phyloP scores from a whole-genome alignment of 2,888 invertebrate species.

The Tridacna gigas region DNA sequence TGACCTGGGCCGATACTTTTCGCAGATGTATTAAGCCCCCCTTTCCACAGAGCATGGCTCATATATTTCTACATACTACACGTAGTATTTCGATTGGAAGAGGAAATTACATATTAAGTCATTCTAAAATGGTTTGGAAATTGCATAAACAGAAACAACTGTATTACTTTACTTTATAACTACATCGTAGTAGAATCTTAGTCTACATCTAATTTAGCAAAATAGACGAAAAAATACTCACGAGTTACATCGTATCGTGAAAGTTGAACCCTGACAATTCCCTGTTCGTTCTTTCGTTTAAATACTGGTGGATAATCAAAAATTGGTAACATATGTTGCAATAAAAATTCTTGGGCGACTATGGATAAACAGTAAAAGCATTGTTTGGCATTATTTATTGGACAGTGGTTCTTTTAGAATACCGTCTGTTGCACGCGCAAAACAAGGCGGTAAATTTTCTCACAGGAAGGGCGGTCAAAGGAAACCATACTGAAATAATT shows the following conservation, averaged over 20 bases:
- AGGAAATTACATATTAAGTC: no score
- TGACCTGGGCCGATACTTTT: no score
- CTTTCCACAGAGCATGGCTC: no score
- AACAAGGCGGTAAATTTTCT: neutral
- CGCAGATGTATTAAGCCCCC: no score
- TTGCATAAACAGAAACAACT: neutral
- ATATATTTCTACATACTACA: no score
- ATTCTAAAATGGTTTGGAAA: no score
- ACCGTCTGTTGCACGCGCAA: slow-evolving; percentile 14
- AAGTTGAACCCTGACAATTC: neutral
- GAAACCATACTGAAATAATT: neutral
- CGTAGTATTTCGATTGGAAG: no score
- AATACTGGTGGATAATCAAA: neutral
- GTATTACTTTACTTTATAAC: neutral
- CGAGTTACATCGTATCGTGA: neutral
- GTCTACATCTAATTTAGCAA: neutral
- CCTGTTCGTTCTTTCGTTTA: neutral
- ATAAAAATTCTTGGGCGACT: neutral
- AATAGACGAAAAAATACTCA: no score
- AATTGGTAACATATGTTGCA: slow-evolving; percentile 2
- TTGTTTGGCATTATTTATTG: slow-evolving; percentile 1
- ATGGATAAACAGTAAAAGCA: neutral
- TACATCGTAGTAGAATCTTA: neutral
- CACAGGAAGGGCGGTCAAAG: neutral
- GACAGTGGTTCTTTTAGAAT: slow-evolving; percentile 7